Base-by-base conservation (phyloP, 2,888 invertebrate genomes). In the Epistrophe eligans region DNA sequence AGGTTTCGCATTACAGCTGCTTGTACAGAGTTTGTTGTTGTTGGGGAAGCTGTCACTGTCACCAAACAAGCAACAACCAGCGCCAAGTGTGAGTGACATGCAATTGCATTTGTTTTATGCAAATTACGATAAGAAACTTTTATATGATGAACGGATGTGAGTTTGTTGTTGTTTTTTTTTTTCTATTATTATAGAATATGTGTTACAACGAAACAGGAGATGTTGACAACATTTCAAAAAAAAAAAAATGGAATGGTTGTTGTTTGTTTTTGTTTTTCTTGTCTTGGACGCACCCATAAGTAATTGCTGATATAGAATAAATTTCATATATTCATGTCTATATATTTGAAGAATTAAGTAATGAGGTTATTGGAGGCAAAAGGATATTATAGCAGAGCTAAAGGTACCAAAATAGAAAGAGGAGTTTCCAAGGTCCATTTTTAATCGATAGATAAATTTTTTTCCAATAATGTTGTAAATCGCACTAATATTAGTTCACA, bases 81-180 rank as follows among this genome's bases (percentile, higher is more conserved):
- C 35, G 50, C 70, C n/a, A 55, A 70, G 67, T 48, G 19, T 52
- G 62, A 74, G 57, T 76, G 84, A 67, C 66, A 81, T 73, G 81
- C 60, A 80, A 67, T 57, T 73, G 77, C 52, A 77, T 84, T 70
- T 70, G 9, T 70, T 70, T 70, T 80, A 81, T 80, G 77, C 76
- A 84, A 80, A 84, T 70, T 80, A 72, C 66, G 81, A 77, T 72
- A 80, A 62, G 72, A 70, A 55, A 52, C 15, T 70, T 60, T 40
- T 55, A 40, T 52, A 38, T 24, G 52, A 50, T 57, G 55, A 71
- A 48, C 64, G 79, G 62, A 66, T 73, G 57, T 43, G 50, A 55
- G 62, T 43, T 57, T 67, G 5, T 24, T 24, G 24, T 24, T 24
- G 62, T 70, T 70, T 43, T 70, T 74, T 70, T 35, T 32, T 38